Evolutionary conservation across 2,888 invertebrate genomes (phyloP), one percentile per base, ranked within the genome.

Genomic region (Cantharis rufa): DNA sequence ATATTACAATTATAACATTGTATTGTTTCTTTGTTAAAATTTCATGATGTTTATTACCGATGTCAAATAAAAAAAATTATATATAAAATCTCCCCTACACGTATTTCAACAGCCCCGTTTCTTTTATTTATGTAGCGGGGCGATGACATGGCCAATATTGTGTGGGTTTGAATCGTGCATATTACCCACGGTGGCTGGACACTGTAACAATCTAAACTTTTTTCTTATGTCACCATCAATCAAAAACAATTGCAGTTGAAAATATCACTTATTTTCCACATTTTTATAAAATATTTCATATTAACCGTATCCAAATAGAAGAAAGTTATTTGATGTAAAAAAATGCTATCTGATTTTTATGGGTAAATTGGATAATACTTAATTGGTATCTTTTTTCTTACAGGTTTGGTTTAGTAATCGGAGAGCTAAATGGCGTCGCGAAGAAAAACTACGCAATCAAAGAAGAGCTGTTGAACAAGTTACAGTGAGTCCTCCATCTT

Each of bases 381-480:
- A 61, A 66, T 32, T 27, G n/a, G 21, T 10, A 10, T 75, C 32
- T 75, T 78, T 78, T 82, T 80, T 81, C 74, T 83, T 88, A 83
- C 91, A 99, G 98, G 99, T 99, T 70, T 99, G 99, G 99, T 99
- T 99, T 90, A 98, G 98, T 80, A 99, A 99, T 90, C 94, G 99
- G 74, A 92, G 99, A 70, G 99, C 99, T 82, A 99, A 99, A 91
- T 99, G 98, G 98, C 93, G 99, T 72, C 92, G 99, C 15, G 99
- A 99, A 88, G 99, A 99, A 88, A 99, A 99, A 89, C 91, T 99
- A 78, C 93, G 99, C 72, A 98, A 96, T 87, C 98, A 98, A 89
- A 90, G 96, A 81, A 91, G 96, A 75, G 90, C 91, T 77, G 91
- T 90, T 62, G 91, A 91, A 85, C 91, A 90, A 86, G 88, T 89